phyloP scores from a whole-genome alignment of 2,113 vertebrate species.

The Circaetus cinerascens region DNA sequence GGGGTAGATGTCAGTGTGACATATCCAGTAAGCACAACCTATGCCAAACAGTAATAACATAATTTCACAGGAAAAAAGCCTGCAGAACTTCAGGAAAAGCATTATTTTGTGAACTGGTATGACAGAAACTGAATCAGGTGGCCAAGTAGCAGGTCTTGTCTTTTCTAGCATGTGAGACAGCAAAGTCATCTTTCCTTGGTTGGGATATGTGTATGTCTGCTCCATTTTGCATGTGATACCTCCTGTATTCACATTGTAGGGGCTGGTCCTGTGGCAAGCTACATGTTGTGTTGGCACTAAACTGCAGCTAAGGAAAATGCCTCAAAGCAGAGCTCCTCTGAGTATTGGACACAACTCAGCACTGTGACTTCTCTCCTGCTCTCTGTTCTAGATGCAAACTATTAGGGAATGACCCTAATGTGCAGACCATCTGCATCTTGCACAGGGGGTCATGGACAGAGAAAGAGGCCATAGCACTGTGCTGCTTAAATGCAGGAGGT shows the following conservation, averaged over 20 bases:
- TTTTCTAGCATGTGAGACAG: background rate
- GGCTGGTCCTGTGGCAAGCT: background rate
- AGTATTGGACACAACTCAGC: background rate
- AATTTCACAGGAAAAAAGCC: background rate
- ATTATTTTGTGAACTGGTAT: background rate
- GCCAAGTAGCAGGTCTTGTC: background rate
- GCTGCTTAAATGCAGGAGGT: background rate
- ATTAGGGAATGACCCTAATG: background rate
- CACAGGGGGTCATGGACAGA: background rate
- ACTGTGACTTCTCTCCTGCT: background rate
- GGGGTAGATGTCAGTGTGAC: background rate
- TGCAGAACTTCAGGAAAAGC: background rate
- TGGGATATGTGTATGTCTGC: accelerated
- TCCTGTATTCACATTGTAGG: background rate
- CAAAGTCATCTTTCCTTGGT: background rate
- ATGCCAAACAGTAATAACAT: background rate
- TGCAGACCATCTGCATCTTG: background rate
- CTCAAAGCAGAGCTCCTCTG: background rate
- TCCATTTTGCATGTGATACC: background rate
- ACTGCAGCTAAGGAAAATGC: background rate
- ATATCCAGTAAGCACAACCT: background rate
- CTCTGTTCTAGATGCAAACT: background rate
- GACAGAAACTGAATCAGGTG: background rate
- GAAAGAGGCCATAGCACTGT: background rate
- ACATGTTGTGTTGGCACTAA: background rate